Evolutionary conservation across 2,888 invertebrate genomes (phyloP).

Genomic region (Suillia variegata): DNA sequence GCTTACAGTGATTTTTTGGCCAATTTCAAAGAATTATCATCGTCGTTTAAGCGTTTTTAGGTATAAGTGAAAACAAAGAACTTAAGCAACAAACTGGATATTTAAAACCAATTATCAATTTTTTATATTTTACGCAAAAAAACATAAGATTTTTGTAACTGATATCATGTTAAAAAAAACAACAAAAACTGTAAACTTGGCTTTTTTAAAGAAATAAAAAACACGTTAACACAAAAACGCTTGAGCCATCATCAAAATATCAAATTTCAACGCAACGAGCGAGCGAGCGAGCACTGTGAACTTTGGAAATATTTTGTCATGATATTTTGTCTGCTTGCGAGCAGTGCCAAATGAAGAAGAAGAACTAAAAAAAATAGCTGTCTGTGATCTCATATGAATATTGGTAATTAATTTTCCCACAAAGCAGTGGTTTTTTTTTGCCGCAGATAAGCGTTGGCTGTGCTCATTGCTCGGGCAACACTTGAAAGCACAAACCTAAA

Average conservation of each 20-base stretch:
- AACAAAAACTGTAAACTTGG: not conserved
- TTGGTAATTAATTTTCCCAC: slow-evolving; percentile 25
- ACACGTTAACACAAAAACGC: slow-evolving; percentile 30
- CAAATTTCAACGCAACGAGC: slow-evolving; percentile 31
- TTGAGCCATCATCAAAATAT: slow-evolving; percentile 37
- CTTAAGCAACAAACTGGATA: too few relatives aligned
- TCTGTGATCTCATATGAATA: slow-evolving; percentile 11
- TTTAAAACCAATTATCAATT: slow-evolving; percentile 1
- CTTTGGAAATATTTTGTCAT: slow-evolving; percentile 5
- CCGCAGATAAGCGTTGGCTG: not conserved
- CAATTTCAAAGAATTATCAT: too few relatives aligned
- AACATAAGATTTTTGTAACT: not conserved
- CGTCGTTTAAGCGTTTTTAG: not conserved
- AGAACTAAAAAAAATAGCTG: not conserved
- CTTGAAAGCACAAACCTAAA: not conserved
- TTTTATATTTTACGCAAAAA: not conserved
- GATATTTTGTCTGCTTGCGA: not conserved
- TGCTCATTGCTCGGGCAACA: not conserved
- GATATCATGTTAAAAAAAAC: too few relatives aligned
- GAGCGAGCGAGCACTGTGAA: not conserved
- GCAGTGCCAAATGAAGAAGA: not conserved
- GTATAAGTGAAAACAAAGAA: too few relatives aligned
- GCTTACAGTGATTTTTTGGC: too few relatives aligned
- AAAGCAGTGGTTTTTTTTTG: slow-evolving; percentile 5
- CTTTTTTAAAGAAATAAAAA: not conserved